phyloP scores from a whole-genome alignment of 2,113 vertebrate species.

The Phrynosoma blainvillii region DNA sequence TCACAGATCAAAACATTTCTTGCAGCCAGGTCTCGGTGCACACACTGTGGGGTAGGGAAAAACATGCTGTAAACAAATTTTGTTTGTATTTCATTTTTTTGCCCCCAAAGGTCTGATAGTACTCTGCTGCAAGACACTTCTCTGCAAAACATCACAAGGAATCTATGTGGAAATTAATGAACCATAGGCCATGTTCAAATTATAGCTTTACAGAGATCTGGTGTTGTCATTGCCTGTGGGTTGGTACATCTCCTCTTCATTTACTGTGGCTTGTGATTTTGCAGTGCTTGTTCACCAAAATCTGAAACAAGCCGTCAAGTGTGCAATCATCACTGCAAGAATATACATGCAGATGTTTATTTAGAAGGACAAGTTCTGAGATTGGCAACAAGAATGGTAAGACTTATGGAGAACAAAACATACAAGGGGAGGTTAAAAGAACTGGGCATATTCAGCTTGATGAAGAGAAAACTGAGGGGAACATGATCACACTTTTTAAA shows the following conservation, averaged over 20 bases:
- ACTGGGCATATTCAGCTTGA: no score
- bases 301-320: neutral
- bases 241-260: neutral
- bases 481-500: no score
- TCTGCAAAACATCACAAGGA: neutral
- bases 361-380: no score
- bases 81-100: accelerated
- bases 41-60: constrained; percentile 81
- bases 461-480: no score
- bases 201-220: neutral
- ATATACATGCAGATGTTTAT: no score
- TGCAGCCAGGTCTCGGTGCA: constrained; percentile 95
- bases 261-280: neutral
- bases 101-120: accelerated
- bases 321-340: neutral
- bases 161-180: neutral
- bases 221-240: neutral
- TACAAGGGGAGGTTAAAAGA: no score
- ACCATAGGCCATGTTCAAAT: neutral
- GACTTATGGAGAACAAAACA: no score
- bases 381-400: no score
- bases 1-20: constrained; percentile 97
- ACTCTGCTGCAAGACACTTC: neutral
- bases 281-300: neutral
- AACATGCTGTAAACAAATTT: accelerated